Evolutionary conservation across 2,113 vertebrate species (phyloP).

Genomic region (Mus pahari): DNA sequence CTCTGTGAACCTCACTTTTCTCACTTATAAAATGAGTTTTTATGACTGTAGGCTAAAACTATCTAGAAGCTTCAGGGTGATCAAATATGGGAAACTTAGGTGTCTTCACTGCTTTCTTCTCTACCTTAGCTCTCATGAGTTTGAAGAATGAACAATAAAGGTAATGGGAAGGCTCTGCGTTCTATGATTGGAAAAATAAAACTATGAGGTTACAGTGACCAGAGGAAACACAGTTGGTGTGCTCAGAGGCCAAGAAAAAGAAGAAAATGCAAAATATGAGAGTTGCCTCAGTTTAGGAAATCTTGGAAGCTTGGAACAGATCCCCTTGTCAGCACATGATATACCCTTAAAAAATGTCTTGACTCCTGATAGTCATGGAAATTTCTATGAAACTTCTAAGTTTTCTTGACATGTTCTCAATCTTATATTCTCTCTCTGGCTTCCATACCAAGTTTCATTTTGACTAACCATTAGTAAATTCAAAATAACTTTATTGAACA

Average conservation of each 20-base stretch:
- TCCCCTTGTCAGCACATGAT: background rate
- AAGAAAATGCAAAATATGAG: background rate
- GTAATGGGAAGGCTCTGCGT: background rate
- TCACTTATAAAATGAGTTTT: background rate
- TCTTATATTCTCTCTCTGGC: constrained; percentile 15
- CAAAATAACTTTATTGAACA: background rate
- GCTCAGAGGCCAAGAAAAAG: background rate
- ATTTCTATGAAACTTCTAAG: background rate
- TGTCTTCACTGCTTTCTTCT: background rate
- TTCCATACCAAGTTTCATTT: background rate
- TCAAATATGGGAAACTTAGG: background rate
- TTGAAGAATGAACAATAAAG: background rate
- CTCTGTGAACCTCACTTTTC: background rate
- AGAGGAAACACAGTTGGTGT: too few relatives aligned
- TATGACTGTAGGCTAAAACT: background rate
- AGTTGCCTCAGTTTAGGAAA: background rate
- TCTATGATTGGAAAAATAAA: background rate
- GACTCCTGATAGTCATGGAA: background rate
- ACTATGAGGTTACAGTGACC: background rate
- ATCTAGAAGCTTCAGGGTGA: background rate
- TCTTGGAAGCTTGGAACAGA: background rate
- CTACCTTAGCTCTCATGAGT: background rate
- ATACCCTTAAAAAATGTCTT: constrained; percentile 26
- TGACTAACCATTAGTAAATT: background rate
- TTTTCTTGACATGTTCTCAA: background rate